Base-by-base conservation (phyloP, 2,888 invertebrate genomes). In the Tipula confusa region DNA sequence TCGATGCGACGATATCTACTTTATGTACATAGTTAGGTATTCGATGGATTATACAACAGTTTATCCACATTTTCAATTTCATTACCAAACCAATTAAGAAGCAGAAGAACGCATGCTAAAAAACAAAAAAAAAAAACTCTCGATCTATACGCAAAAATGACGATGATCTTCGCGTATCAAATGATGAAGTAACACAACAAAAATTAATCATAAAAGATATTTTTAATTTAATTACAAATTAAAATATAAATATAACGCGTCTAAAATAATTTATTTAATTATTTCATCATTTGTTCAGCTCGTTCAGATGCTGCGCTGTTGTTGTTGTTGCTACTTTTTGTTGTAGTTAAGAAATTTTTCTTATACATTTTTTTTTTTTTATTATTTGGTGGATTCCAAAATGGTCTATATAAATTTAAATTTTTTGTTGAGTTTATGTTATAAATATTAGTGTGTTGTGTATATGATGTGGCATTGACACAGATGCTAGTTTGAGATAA, bases 191-290 rank as follows among this genome's bases (percentile, higher is more conserved):
- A 64, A 64, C 64, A 64, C 24, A 64, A 24, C n/a, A n/a, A 36
- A 64, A 64, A 64, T 64, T 64, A 64, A 64, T 64, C 18, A 64
- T 64, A 24, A 64, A 64, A 64, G 18, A 64, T 64, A 64, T 64
- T 64, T 64, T 24, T 64, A 64, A 64, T 64, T 64, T 64, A 64
- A 64, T 64, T 64, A 64, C 64, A 64, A 64, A 64, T 64, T 24
- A 64, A 64, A 64, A 64, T 64, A 43, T 43, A 43, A 43, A 43
- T 43, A 64, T 64, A 64, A 64, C 64, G 64, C 64, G 64, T 64
- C 64, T 64, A 64, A 64, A 64, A 64, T 24, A 64, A 64, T 64
- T 64, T 64, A 64, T 18, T 64, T 64, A 64, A 64, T 64, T 43
- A 24, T 64, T 64, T 64, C 64, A 64, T 64, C 64, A 64, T 64